phyloP scores from a whole-genome alignment of 2,797 vertebrate genomes.

The Anguilla marmorata region DNA sequence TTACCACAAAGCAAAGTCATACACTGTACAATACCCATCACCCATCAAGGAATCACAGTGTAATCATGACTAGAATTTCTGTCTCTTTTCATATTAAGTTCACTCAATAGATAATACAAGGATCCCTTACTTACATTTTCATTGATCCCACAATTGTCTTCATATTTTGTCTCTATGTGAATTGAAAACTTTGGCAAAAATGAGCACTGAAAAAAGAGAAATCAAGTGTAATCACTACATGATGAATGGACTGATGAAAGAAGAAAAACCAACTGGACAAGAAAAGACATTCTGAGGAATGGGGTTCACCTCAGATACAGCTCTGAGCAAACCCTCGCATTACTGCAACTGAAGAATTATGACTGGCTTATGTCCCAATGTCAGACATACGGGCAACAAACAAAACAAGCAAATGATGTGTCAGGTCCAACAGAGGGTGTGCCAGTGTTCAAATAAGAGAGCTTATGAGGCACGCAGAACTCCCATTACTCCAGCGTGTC shows the following conservation, averaged over 20 bases:
- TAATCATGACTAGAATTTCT: background rate
- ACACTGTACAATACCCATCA: background rate
- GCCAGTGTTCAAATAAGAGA: background rate
- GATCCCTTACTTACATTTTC: conserved; percentile 63
- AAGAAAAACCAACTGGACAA: background rate
- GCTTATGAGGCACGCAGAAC: background rate
- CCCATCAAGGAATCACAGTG: background rate
- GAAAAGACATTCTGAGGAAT: background rate
- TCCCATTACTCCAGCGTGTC: background rate
- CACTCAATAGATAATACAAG: background rate
- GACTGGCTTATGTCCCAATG: too few relatives aligned
- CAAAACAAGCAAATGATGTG: background rate
- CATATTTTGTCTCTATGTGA: conserved; percentile 74
- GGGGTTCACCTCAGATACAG: background rate
- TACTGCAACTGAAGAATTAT: background rate
- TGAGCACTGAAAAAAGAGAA: conserved; percentile 61
- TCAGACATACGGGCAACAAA: background rate
- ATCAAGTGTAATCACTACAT: background rate
- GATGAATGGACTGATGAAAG: background rate
- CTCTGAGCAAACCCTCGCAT: background rate
- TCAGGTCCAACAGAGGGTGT: background rate
- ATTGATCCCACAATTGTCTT: conserved; percentile 69
- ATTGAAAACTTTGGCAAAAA: conserved; percentile 77
- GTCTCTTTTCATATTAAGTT: background rate
- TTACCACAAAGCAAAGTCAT: background rate